Percentiles rank a stretch among this genome's conserved stretches.
Evolutionary conservation across 2,113 vertebrate genomes (phyloP).

Genomic region (Pseudopodoces humilis): DNA sequence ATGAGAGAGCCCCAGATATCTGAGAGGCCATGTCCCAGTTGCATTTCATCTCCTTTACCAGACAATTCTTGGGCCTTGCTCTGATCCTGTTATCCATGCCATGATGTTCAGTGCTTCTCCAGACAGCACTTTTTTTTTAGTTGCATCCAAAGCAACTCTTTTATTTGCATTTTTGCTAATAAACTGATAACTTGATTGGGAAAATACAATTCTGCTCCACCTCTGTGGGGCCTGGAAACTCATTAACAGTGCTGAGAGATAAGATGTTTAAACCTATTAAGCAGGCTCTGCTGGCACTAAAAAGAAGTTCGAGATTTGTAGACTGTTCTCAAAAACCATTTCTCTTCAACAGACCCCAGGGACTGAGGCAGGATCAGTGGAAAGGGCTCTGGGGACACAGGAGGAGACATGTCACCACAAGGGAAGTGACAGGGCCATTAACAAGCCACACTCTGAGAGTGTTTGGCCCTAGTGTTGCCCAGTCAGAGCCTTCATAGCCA

Average conservation of each 20-base stretch:
- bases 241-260: neutral
- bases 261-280: constrained; percentile 15
- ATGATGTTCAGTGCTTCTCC: neutral
- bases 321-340: neutral
- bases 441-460: fast-evolving
- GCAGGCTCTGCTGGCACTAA: neutral
- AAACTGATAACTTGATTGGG: neutral
- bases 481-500: fast-evolving
- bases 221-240: constrained; percentile 15
- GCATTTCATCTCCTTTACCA: neutral
- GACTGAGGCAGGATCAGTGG: fast-evolving
- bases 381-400: neutral
- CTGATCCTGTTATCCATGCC: neutral
- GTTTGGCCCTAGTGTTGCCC: neutral
- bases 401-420: neutral
- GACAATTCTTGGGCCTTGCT: neutral
- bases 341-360: neutral
- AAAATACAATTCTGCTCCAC: constrained; percentile 21
- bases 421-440: neutral
- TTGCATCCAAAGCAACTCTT: constrained; percentile 10
- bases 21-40: neutral
- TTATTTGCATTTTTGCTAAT: constrained; percentile 41
- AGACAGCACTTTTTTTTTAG: neutral
- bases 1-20: neutral
- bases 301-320: neutral